Conservation (phyloP, 2,888 invertebrate genomes). For the Acleris sparsana region DNA sequence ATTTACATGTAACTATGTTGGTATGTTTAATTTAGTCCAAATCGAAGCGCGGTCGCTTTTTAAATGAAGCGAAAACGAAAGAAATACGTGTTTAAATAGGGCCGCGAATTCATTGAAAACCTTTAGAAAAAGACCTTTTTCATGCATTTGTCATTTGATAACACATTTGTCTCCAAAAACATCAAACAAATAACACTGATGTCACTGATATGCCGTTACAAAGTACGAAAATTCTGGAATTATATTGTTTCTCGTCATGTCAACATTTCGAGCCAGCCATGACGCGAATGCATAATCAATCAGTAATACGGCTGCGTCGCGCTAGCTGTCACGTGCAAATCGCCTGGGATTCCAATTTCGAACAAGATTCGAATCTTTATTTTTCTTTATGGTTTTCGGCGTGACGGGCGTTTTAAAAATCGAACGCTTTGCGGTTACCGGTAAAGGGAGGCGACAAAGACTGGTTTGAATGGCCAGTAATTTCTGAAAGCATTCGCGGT, state of each 20-base stretch:
- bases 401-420: constrained; percentile 58
- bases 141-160: too few relatives aligned
- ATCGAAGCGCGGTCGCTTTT: too few relatives aligned
- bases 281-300: constrained; percentile 81
- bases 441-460: constrained; percentile 73
- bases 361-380: constrained; percentile 72
- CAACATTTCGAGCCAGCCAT: constrained; percentile 61
- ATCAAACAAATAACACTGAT: not conserved
- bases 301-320: constrained; percentile 73
- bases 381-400: constrained; percentile 54
- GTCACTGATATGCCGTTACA: constrained; percentile 5
- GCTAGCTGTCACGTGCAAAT: constrained; percentile 64
- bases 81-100: too few relatives aligned
- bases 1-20: constrained; percentile 7
- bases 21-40: not conserved
- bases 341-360: constrained; percentile 72
- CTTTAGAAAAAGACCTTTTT: too few relatives aligned
- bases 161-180: not conserved
- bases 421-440: constrained; percentile 60
- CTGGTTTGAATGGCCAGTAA: constrained; percentile 76
- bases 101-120: too few relatives aligned
- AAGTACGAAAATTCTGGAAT: constrained; percentile 44
- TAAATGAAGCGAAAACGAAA: too few relatives aligned
- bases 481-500: constrained; percentile 79
- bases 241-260: constrained; percentile 61